Evolutionary conservation across 2,888 invertebrate species (phyloP).

Genomic region (Drosophila affinis): DNA sequence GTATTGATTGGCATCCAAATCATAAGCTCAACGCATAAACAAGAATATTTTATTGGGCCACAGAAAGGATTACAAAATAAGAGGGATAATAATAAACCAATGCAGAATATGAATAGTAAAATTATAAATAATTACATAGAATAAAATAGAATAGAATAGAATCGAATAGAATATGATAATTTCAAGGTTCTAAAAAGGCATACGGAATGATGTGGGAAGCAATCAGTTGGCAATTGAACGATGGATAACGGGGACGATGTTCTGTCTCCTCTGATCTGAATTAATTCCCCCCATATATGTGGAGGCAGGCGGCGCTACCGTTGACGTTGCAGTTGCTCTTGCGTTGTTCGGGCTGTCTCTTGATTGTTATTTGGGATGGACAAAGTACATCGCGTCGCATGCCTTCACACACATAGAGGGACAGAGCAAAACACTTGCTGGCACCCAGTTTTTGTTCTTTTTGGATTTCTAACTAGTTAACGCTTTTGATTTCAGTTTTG

Average conservation of each 20-base stretch:
- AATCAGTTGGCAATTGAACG: slow-evolving; percentile 84
- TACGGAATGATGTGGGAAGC: slow-evolving; percentile 85
- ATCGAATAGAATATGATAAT: slow-evolving; percentile 57
- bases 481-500: slow-evolving; percentile 47
- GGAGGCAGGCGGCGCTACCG: slow-evolving; percentile 57
- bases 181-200: slow-evolving; percentile 82
- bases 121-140: slow-evolving; percentile 20
- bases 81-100: slow-evolving; percentile 30
- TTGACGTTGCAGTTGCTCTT: slow-evolving; percentile 16
- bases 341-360: slow-evolving; percentile 51
- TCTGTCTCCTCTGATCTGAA: slow-evolving; percentile 35
- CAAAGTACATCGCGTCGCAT: slow-evolving; percentile 47
- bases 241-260: slow-evolving; percentile 71
- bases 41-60: slow-evolving; percentile 48
- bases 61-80: slow-evolving; percentile 46
- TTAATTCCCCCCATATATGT: slow-evolving; percentile 55
- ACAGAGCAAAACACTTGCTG: slow-evolving; percentile 80
- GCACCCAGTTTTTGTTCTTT: slow-evolving; percentile 18
- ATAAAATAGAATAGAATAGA: slow-evolving; percentile 22
- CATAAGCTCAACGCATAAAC: slow-evolving; percentile 26
- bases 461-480: slow-evolving; percentile 24
- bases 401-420: slow-evolving; percentile 81
- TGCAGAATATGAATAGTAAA: slow-evolving; percentile 19
- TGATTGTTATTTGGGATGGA: slow-evolving; percentile 70
- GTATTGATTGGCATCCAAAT: slow-evolving; percentile 5